Percentiles rank a stretch among this genome's conserved stretches.
phyloP scores from a whole-genome alignment of 2,797 vertebrate species.

The Neostethus bicornis region DNA sequence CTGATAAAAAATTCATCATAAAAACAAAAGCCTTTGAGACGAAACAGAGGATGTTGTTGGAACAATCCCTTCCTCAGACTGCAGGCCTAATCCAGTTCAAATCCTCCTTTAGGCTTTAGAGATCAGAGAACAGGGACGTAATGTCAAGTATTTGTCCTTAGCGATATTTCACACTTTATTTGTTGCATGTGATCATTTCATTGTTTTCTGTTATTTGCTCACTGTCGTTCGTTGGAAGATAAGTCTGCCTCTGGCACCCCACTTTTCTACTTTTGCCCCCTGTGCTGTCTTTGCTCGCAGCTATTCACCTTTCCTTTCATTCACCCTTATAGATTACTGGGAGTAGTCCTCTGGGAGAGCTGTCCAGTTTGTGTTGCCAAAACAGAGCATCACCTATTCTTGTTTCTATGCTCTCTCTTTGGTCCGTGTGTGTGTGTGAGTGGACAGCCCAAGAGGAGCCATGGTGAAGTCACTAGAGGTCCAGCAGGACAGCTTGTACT shows the following conservation, averaged over 20 bases:
- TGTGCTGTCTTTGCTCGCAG: conserved; percentile 42
- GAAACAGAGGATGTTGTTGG: conserved; percentile 66
- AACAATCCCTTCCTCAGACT: conserved; percentile 69
- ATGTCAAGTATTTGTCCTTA: conserved; percentile 78
- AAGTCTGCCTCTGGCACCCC: conserved; percentile 55
- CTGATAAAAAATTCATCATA: conserved; percentile 78
- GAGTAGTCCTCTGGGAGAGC: conserved; percentile 59
- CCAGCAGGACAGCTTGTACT: conserved; percentile 81
- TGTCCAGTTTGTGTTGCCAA: conserved; percentile 67
- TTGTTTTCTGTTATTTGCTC: conserved; percentile 69
- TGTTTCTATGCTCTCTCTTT: conserved; percentile 41
- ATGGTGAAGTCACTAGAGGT: conserved; percentile 66
- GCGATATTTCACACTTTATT: conserved; percentile 72
- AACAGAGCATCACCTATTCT: conserved; percentile 55
- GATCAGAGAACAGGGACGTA: conserved; percentile 69
- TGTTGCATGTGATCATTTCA: conserved; percentile 67
- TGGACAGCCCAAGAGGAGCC: conserved; percentile 42
- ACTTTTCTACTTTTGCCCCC: conserved; percentile 23
- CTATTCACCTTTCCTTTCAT: conserved; percentile 62
- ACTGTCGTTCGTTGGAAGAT: conserved; percentile 61
- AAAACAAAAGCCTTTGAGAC: conserved; percentile 76
- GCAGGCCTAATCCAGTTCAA: conserved; percentile 73
- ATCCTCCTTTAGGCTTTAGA: conserved; percentile 74
- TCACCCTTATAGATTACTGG: conserved; percentile 58
- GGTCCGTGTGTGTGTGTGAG: conserved; percentile 44